Evolutionary conservation across 2,888 invertebrate genomes (phyloP).

Genomic region (Diloba caeruleocephala): DNA sequence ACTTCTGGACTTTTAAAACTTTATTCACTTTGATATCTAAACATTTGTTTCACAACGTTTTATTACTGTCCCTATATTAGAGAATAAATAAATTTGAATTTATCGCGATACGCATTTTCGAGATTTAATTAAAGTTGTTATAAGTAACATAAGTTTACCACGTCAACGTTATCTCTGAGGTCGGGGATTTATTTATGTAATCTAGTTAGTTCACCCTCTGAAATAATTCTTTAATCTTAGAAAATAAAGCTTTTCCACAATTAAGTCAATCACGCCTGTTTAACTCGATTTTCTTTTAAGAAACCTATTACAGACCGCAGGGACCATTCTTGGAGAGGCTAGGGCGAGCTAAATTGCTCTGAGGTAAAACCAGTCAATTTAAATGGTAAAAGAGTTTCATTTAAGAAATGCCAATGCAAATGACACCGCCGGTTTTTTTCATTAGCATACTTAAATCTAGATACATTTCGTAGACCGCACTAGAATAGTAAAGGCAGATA

Average conservation of each 20-base stretch:
- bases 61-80: too few relatives aligned
- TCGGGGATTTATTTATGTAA: slow-evolving; percentile 32
- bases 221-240: slow-evolving; percentile 65
- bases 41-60: background rate
- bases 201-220: slow-evolving; percentile 46
- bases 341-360: slow-evolving; percentile 74
- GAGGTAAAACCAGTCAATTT: slow-evolving; percentile 83
- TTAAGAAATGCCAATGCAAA: slow-evolving; percentile 78
- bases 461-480: slow-evolving; percentile 27
- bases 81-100: background rate
- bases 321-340: slow-evolving; percentile 74
- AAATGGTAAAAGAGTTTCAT: slow-evolving; percentile 82
- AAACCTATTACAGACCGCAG: slow-evolving; percentile 84
- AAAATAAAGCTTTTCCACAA: slow-evolving; percentile 74
- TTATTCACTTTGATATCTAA: slow-evolving; percentile 6
- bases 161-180: slow-evolving; percentile 20
- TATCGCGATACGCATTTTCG: background rate
- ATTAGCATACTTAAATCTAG: slow-evolving; percentile 50
- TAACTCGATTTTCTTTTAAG: slow-evolving; percentile 84
- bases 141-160: slow-evolving; percentile 24
- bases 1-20: slow-evolving; percentile 17
- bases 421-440: slow-evolving; percentile 55
- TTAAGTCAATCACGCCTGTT: slow-evolving; percentile 84
- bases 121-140: slow-evolving; percentile 11
- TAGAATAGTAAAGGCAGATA: slow-evolving; percentile 26